phyloP scores from a whole-genome alignment of 2,113 vertebrate species.

The Sinocyclocheilus rhinocerous region DNA sequence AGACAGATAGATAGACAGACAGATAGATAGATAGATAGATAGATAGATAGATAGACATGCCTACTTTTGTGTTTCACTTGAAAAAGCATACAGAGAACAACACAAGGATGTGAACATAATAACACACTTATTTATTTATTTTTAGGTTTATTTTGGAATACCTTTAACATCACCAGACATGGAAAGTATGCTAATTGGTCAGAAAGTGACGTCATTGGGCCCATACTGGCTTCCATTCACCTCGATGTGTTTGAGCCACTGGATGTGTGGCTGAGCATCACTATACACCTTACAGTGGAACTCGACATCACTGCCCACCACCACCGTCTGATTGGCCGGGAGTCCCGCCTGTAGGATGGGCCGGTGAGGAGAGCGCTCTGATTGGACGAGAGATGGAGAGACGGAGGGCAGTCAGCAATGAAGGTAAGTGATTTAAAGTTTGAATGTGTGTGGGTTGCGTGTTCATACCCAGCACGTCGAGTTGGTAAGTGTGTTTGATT shows the following conservation, averaged over 20 bases:
- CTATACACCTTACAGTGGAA: conserved; percentile 99
- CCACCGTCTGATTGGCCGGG: conserved; percentile 94
- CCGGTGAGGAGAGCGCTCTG: conserved; percentile 95
- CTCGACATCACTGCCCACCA: conserved; percentile 90
- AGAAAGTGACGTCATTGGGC: conserved; percentile 75
- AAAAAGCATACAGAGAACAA: not conserved
- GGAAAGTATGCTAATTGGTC: conserved; percentile 62
- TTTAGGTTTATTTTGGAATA: conserved; percentile 49
- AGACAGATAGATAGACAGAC: not conserved
- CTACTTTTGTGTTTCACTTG: not conserved
- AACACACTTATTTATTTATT: not conserved
- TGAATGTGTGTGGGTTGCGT: not conserved
- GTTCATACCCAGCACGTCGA: conserved; percentile 91
- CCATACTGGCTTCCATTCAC: conserved; percentile 93
- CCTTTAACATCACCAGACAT: conserved; percentile 66
- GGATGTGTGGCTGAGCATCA: conserved; percentile 97
- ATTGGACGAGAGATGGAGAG: conserved; percentile 24
- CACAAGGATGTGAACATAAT: not conserved
- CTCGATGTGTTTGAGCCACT: conserved; percentile 97
- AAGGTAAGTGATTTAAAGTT: not conserved
- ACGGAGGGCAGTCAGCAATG: not conserved
- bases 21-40: not conserved
- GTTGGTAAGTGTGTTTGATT: conserved; percentile 93
- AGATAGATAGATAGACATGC: not conserved
- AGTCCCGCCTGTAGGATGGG: conserved; percentile 97